A percentile compares a stretch with the other conserved stretches of the same genome.
These are phyloP conservation scores for Pheosia tremula DNA, from an alignment of 2,888 invertebrate genomes.

Conservation along the genomic window DNA sequence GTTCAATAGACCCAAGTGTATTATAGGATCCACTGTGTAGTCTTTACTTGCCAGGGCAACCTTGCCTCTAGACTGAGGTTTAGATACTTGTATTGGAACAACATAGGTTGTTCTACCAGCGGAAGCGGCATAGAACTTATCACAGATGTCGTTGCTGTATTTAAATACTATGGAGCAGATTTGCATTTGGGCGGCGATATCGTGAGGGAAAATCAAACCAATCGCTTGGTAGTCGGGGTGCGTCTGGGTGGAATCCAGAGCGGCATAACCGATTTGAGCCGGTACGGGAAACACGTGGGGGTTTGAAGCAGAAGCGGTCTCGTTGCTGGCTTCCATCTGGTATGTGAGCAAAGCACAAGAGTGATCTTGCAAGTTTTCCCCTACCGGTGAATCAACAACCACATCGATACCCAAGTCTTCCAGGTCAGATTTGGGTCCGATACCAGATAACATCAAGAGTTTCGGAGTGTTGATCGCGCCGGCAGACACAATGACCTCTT, in stretches of 20 bases:
- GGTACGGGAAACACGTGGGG: conserved; percentile 33
- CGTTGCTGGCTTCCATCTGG: conserved; percentile 11
- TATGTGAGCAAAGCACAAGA: conserved; percentile 5
- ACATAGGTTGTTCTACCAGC: conserved; percentile 9
- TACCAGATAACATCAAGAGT: conserved; percentile 23
- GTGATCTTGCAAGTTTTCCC: conserved; percentile 23
- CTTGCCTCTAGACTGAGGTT: conserved; percentile 16
- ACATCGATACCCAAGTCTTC: conserved; percentile 17
- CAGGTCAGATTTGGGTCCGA: conserved; percentile 18
- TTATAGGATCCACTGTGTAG: conserved; percentile 38
- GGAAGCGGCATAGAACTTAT: conserved; percentile 35
- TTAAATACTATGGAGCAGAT: conserved; percentile 68
- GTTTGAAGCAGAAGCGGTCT: conserved; percentile 14
- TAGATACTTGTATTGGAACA: conserved; percentile 9
- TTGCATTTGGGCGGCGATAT: conserved; percentile 12
- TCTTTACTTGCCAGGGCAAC: conserved; percentile 14
- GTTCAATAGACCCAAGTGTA: conserved; percentile 15
- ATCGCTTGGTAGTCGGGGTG: conserved; percentile 37
- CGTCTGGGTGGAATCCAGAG: conserved; percentile 26
- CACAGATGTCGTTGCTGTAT: conserved; percentile 59
- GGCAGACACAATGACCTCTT: conserved; percentile 21
- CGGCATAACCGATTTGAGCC: conserved; percentile 26
- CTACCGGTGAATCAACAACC: conserved; percentile 24
- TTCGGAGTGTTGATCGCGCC: conserved; percentile 17
- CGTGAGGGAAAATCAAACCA: conserved; percentile 22